These are phyloP conservation scores for Polietes domitor DNA, from an alignment of 2,888 invertebrate species.

Conservation along the genomic window DNA sequence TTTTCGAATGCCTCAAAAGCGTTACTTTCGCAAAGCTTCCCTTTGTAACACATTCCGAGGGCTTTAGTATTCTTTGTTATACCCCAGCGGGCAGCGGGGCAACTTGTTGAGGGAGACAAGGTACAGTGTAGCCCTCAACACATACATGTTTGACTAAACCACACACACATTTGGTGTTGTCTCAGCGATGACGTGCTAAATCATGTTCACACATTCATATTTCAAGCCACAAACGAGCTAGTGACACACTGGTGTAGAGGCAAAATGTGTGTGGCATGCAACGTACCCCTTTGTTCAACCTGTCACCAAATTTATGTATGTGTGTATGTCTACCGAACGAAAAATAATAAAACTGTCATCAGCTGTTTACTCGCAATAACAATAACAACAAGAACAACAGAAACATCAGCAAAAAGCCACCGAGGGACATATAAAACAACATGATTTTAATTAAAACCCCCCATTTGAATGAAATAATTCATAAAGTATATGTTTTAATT, in stretches of 20 bases:
- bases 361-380: slow-evolving; percentile 5
- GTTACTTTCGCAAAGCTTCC: too few relatives aligned
- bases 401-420: not conserved
- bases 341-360: slow-evolving; percentile 39
- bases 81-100: too few relatives aligned
- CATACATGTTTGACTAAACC: not conserved
- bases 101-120: too few relatives aligned
- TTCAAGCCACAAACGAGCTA: not conserved
- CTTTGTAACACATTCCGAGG: too few relatives aligned
- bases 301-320: not conserved
- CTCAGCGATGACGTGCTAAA: not conserved
- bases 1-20: too few relatives aligned
- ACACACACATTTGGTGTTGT: not conserved
- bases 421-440: not conserved
- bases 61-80: too few relatives aligned
- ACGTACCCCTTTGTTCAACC: not conserved
- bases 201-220: slow-evolving; percentile 19
- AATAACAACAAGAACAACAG: slow-evolving; percentile 10
- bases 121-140: too few relatives aligned
- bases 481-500: slow-evolving; percentile 15
- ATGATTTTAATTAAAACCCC: slow-evolving; percentile 20
- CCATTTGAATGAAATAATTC: not conserved
- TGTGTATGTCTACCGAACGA: slow-evolving; percentile 22
- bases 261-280: not conserved
- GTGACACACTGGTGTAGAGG: not conserved